Conservation (phyloP, 1,140 invertebrate genomes). For the Temnothorax nylanderi region DNA sequence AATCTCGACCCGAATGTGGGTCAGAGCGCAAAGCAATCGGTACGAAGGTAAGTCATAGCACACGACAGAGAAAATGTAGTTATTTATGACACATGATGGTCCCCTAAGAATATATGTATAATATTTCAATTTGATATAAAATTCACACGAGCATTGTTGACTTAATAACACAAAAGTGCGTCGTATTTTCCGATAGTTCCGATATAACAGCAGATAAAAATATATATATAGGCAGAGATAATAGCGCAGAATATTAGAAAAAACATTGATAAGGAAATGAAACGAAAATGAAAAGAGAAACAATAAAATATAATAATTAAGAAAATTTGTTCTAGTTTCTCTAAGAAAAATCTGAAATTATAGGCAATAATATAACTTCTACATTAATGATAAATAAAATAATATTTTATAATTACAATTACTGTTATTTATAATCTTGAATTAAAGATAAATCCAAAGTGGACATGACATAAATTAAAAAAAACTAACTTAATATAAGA, state of each 20-base stretch:
- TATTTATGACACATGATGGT: slow-evolving; percentile 22
- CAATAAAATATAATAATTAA: background rate
- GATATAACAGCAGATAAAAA: background rate
- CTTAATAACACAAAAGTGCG: background rate
- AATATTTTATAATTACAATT: background rate
- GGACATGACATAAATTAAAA: background rate
- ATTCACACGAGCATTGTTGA: background rate
- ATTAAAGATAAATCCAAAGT: background rate
- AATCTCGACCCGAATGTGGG: slow-evolving; percentile 53
- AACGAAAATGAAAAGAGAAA: background rate
- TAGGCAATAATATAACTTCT: background rate
- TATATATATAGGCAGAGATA: background rate
- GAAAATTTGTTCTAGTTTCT: background rate
- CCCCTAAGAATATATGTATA: background rate
- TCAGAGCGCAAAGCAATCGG: slow-evolving; percentile 56
- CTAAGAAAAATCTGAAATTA: background rate
- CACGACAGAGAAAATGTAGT: slow-evolving; percentile 23
- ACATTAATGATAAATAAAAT: background rate
- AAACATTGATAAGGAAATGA: background rate
- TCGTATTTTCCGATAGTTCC: background rate
- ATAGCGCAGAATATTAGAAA: background rate
- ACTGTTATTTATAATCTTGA: background rate
- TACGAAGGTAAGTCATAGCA: slow-evolving; percentile 41
- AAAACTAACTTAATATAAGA: background rate
- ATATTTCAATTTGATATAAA: background rate